Evolutionary conservation across 2,113 vertebrate species (phyloP), one percentile per base, ranked within the genome.

Genomic region (Smithornis capensis): DNA sequence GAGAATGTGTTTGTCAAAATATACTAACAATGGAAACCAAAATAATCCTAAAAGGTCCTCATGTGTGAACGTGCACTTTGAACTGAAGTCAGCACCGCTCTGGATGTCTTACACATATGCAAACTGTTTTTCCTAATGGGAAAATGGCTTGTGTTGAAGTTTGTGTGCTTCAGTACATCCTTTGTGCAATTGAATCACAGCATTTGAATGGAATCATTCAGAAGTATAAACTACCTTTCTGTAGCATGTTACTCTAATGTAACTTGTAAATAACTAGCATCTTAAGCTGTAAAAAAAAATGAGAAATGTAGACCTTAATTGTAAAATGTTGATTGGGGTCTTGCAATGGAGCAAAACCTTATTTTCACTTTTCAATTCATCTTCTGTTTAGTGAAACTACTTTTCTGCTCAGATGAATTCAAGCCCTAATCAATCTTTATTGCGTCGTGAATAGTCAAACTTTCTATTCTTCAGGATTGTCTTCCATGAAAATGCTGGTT

Each of bases 401-500:
- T 90, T 0, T 78, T 92, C 49, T 89, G 24, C 24, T 77, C 38
- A 29, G 21, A 67, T 74, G 49, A 81, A 50, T 78, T 69, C 55
- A 68, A 90, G 10, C 22, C 37, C 45, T 79, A 76, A 31, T 55
- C 31, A 57, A 31, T 65, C 83, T 73, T 85, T 80, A 83, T 40
- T 79, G 12, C 31, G 8, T 94, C 38, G 27, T 21, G 4, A 76
- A n/a, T 64, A 69, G 19, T 62, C 38, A 37, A 27, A 53, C 49
- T 83, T 67, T 2, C 25, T 68, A 40, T 85, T 83, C 88, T 60
- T 94, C 19, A 29, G 63, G 50, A 35, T 57, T 86, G 12, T 80
- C 79, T 85, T 90, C 83, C 74, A 75, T 88, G 55, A 86, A 96
- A 96, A 90, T 80, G 68, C 94, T 96, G 82, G 42, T 90, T 7